Evolutionary conservation across 1,140 invertebrate species (phyloP), one percentile per base, ranked within the genome.

Genomic region (Drosophila eugracilis): DNA sequence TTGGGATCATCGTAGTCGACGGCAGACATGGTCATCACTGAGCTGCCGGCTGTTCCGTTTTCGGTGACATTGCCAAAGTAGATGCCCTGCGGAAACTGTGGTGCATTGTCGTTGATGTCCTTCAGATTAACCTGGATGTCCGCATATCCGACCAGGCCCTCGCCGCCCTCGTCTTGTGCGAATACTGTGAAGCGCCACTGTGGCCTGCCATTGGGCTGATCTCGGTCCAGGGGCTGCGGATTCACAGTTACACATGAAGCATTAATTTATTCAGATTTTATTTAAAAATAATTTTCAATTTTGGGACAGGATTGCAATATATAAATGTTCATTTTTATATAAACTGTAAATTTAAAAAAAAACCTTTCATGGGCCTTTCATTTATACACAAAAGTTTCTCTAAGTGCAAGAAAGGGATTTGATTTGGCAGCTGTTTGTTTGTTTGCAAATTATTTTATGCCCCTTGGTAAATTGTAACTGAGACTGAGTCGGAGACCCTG

Each of bases 61-160:
- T 94, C 94, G 9, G 94, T 94, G 19, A 95, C 93, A 75, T 94
- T 95, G 53, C 94, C 94, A 60, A 93, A 93, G 78, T 94, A 94
- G 54, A 94, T 92, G 42, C 93, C 93, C 73, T 93, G 92, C 47
- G 94, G 94, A 91, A 96, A 96, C 54, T 95, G 92, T n/a, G 96
- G 96, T 7, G 93, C 93, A 91, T 96, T 96, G 92, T 96, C 95
- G 89, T 96, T 96, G 75, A 96, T 94, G 84, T 96, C 95, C 72
- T 94, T 93, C 3, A 96, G 92, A 84, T 94, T 94, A 58, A 96
- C 94, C 90, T 95, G 94, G 14, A 96, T 95, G 89, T 95, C 94
- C 26, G 95, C 94, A 86, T 95, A 96, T 50, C 95, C 95, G n/a
- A 95, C 94, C 7, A 95, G 90, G 7, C 94, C 94, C 80, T 94